phyloP scores from a whole-genome alignment of 2,888 invertebrate genomes.

The Diarsia dahlii region DNA sequence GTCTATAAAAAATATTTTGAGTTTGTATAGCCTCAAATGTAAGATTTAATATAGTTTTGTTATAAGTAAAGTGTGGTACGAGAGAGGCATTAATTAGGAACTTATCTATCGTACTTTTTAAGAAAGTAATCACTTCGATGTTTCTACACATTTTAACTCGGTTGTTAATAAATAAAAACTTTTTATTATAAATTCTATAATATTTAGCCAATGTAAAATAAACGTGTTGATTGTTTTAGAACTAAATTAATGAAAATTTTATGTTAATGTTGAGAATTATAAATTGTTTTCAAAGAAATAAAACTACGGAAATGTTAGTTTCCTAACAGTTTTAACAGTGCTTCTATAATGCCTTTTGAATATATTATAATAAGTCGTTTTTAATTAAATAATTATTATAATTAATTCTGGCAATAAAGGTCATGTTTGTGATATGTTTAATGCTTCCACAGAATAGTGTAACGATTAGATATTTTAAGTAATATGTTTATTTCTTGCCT shows the following conservation, averaged over 20 bases:
- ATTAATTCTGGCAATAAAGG: constrained; percentile 69
- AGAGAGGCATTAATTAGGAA: constrained; percentile 26
- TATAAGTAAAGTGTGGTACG: neutral
- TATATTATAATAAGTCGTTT: constrained; percentile 28
- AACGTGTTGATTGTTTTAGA: constrained; percentile 22
- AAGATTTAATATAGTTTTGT: constrained; percentile 11
- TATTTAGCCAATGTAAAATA: constrained; percentile 32
- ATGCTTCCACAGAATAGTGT: constrained; percentile 74
- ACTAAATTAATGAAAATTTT: constrained; percentile 14
- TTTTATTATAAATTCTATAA: constrained; percentile 9
- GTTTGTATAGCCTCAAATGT: constrained; percentile 32
- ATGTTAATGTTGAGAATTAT: constrained; percentile 24
- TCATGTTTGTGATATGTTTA: constrained; percentile 74
- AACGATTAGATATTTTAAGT: constrained; percentile 53
- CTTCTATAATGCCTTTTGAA: constrained; percentile 68
- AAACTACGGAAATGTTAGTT: neutral
- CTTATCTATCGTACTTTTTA: neutral
- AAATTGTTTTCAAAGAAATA: constrained; percentile 23
- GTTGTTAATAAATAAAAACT: neutral
- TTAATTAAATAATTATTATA: constrained; percentile 37
- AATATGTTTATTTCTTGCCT: constrained; percentile 73
- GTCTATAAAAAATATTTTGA: constrained; percentile 4
- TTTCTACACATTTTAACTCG: neutral
- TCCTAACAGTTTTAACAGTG: constrained; percentile 54
- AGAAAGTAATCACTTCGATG: neutral